Evolutionary conservation across 1,140 invertebrate genomes (phyloP).

Genomic region (Mycetomoellerius zeteki): DNA sequence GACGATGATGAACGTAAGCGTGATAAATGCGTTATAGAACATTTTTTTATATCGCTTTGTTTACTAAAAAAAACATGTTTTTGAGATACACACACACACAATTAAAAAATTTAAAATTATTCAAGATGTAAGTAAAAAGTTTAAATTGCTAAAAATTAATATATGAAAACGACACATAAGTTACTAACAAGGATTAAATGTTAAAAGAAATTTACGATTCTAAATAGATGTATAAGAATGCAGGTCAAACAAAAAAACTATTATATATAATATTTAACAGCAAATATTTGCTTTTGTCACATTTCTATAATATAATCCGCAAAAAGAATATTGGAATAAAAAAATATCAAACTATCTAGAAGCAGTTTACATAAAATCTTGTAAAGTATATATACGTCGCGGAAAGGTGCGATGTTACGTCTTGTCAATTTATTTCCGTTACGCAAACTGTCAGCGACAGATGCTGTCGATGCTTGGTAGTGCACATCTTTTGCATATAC

Average conservation of each 20-base stretch:
- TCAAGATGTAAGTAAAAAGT: not conserved
- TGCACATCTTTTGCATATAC: constrained; percentile 37
- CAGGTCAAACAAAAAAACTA: not conserved
- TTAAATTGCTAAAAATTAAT: not conserved
- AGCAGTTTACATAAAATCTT: constrained; percentile 24
- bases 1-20: constrained; percentile 54
- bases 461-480: constrained; percentile 62
- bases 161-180: not conserved
- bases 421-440: constrained; percentile 60
- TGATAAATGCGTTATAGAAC: constrained; percentile 37
- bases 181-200: not conserved
- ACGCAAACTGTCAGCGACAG: constrained; percentile 59
- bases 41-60: constrained; percentile 38
- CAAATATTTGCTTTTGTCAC: not conserved
- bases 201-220: not conserved
- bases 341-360: constrained; percentile 11
- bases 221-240: not conserved
- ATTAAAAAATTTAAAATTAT: not conserved
- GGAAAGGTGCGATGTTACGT: constrained; percentile 56
- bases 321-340: not conserved
- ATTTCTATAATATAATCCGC: not conserved
- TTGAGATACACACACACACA: no score
- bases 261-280: not conserved
- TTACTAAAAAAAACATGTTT: not conserved
- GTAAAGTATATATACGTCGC: constrained; percentile 6